Evolutionary conservation across 2,113 vertebrate genomes (phyloP).

Genomic region (Sitta europaea): DNA sequence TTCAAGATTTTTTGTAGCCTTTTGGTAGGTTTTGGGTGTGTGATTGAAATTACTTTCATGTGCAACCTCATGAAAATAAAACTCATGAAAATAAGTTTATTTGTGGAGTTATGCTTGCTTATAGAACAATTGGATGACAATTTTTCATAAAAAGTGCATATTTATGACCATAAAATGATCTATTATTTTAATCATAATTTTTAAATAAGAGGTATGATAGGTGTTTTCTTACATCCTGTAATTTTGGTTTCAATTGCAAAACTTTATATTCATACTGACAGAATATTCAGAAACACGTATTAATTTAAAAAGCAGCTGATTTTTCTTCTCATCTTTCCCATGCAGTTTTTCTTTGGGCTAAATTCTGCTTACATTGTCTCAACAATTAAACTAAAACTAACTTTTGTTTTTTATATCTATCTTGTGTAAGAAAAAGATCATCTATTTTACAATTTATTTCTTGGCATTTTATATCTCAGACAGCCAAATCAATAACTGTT

Average conservation of each 20-base stretch:
- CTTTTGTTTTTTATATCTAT: neutral
- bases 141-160: neutral
- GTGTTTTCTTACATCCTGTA: neutral
- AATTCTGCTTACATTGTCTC: neutral
- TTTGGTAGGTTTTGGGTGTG: neutral
- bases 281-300: neutral
- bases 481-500: neutral
- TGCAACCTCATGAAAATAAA: neutral
- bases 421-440: neutral
- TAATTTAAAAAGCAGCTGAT: neutral
- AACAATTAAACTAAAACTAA: neutral
- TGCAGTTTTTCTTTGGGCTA: neutral
- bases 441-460: neutral
- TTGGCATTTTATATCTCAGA: neutral
- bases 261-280: neutral
- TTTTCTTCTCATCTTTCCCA: neutral
- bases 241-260: neutral
- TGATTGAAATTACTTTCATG: neutral
- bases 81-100: neutral
- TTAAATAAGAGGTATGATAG: neutral
- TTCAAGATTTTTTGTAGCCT: neutral
- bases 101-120: neutral
- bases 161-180: neutral
- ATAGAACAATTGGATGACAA: neutral
- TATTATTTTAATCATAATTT: neutral